These are phyloP conservation scores for Alligator sinensis DNA, from an alignment of 2,113 vertebrate species.

Conservation along the genomic window DNA sequence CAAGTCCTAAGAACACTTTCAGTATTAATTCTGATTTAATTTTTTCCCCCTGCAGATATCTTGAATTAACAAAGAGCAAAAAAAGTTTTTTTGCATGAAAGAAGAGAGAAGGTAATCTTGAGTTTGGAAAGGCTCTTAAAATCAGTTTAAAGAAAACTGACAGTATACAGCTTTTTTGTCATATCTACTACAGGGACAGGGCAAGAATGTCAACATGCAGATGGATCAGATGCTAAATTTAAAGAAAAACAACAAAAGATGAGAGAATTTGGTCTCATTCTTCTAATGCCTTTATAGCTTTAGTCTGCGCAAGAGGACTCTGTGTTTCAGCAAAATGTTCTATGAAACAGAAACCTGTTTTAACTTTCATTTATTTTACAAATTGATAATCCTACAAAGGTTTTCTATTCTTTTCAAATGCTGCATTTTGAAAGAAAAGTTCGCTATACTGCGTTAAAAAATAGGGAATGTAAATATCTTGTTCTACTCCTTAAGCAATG, in stretches of 20 bases:
- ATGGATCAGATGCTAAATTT: background rate
- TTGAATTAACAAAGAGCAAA: background rate
- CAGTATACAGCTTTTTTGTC: background rate
- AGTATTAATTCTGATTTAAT: conserved; percentile 38
- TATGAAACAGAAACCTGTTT: background rate
- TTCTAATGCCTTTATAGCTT: background rate
- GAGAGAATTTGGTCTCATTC: background rate
- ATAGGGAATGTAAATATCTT: background rate
- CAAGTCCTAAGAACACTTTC: conserved; percentile 43
- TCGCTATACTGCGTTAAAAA: background rate
- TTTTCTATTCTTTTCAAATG: background rate
- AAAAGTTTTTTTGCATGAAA: conserved; percentile 47
- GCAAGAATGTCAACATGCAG: background rate
- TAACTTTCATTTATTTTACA: background rate
- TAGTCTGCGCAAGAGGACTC: background rate
- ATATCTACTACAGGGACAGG: background rate
- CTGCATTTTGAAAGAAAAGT: background rate
- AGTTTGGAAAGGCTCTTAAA: conserved; percentile 53
- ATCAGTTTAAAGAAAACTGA: background rate
- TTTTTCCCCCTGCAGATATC: background rate
- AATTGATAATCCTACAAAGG: background rate
- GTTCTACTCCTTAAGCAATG: background rate
- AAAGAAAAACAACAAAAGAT: background rate
- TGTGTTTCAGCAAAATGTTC: background rate
- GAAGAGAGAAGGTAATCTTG: background rate